A percentile compares a stretch with the other conserved stretches of the same genome.
Conservation (phyloP, 2,797 vertebrate genomes). For the Crocidura indochinensis region DNA sequence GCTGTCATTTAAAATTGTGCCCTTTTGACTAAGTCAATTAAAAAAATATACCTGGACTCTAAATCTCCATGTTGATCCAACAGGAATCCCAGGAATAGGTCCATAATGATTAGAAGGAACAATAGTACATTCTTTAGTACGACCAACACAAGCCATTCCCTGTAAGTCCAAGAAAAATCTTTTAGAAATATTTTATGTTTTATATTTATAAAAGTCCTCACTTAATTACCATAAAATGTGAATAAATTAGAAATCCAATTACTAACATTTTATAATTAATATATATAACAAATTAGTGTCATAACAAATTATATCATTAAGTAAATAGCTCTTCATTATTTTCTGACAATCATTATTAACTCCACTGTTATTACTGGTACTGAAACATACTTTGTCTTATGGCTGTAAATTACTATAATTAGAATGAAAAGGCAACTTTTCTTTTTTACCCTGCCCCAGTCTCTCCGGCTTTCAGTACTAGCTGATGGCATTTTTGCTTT, state of each 20-base stretch:
- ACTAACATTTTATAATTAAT: not conserved
- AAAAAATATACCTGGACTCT: constrained; percentile 95
- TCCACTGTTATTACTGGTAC: constrained; percentile 7
- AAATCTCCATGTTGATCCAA: constrained; percentile 99
- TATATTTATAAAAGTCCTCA: not conserved
- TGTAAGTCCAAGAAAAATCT: constrained; percentile 85
- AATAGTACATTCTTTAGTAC: constrained; percentile 99
- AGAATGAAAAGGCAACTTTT: constrained; percentile 24
- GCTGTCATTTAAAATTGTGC: constrained; percentile 16
- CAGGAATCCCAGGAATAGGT: constrained; percentile 97
- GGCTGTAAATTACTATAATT: constrained; percentile 30
- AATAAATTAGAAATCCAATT: constrained; percentile 57
- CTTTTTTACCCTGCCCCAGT: constrained; percentile 97
- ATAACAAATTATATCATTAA: constrained; percentile 38
- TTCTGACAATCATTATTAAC: constrained; percentile 6
- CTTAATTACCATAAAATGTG: constrained; percentile 6
- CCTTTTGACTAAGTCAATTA: constrained; percentile 70
- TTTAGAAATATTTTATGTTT: constrained; percentile 59
- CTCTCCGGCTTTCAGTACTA: constrained; percentile 97
- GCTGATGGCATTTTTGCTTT: constrained; percentile 99
- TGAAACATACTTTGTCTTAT: constrained; percentile 21
- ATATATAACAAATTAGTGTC: not conserved
- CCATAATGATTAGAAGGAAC: constrained; percentile 99
- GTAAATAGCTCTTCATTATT: constrained; percentile 2
- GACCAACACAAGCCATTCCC: constrained; percentile 99